Percentiles rank a stretch among this genome's conserved stretches.
Evolutionary conservation across 2,888 invertebrate species (phyloP).

Genomic region (Rhagium mordax): DNA sequence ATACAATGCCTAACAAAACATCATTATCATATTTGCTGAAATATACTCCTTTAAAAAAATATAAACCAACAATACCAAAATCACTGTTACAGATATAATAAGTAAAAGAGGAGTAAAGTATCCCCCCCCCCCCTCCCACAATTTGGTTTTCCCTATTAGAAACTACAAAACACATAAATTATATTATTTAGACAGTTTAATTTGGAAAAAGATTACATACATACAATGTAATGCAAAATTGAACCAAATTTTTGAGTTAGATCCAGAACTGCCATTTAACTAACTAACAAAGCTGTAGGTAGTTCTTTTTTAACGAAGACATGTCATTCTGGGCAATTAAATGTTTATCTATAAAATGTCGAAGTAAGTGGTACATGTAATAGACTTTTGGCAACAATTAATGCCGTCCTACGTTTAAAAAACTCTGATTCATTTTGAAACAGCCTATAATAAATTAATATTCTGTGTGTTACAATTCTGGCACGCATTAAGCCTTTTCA

Average conservation of each 20-base stretch:
- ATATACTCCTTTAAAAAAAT: too few relatives aligned
- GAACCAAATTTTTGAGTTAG: neutral
- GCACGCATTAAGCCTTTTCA: neutral
- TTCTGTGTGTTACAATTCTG: neutral
- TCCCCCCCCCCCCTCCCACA: too few relatives aligned
- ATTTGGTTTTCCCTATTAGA: neutral
- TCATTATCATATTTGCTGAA: too few relatives aligned
- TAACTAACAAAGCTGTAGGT: neutral
- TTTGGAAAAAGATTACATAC: neutral
- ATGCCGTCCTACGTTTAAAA: neutral
- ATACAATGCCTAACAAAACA: too few relatives aligned
- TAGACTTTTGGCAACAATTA: slow-evolving; percentile 4
- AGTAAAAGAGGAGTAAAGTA: too few relatives aligned
- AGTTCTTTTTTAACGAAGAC: neutral
- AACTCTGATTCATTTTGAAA: neutral
- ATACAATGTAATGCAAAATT: neutral
- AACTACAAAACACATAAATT: neutral
- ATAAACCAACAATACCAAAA: too few relatives aligned
- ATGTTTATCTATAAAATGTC: neutral
- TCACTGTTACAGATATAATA: too few relatives aligned
- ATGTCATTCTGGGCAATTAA: neutral
- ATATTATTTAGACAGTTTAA: neutral
- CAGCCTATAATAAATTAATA: neutral
- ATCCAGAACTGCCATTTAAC: slow-evolving; percentile 4
- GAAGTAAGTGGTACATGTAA: slow-evolving; percentile 6